Conservation (phyloP, 1,140 invertebrate species). For the Lasioglossum baleicum region DNA sequence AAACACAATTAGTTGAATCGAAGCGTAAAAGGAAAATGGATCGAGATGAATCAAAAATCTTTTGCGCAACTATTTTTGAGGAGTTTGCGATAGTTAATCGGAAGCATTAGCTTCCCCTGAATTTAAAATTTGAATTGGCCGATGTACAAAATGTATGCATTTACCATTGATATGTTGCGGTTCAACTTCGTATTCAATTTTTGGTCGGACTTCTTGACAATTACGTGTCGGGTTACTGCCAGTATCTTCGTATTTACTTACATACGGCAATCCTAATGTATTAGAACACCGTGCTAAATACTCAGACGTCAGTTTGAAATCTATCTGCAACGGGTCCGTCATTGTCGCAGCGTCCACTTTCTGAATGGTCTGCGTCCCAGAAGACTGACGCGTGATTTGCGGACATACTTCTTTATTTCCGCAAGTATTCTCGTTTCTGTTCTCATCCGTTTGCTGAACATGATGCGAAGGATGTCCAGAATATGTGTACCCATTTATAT, state of each 20-base stretch:
- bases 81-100: too few relatives aligned
- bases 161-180: conserved; percentile 75
- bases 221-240: conserved; percentile 69
- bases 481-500: conserved; percentile 66
- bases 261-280: conserved; percentile 73
- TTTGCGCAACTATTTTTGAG: too few relatives aligned
- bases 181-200: conserved; percentile 74
- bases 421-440: conserved; percentile 75
- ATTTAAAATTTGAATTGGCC: too few relatives aligned
- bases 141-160: background rate
- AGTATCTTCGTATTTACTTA: conserved; percentile 73
- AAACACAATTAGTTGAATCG: too few relatives aligned
- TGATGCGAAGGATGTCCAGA: conserved; percentile 54
- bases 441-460: conserved; percentile 73
- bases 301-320: conserved; percentile 76
- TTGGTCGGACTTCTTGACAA: conserved; percentile 67
- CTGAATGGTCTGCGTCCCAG: conserved; percentile 72
- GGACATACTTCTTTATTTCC: conserved; percentile 72
- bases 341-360: conserved; percentile 81
- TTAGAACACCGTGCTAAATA: conserved; percentile 76
- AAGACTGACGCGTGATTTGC: conserved; percentile 70
- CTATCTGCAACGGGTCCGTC: conserved; percentile 79
- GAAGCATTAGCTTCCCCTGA: too few relatives aligned
- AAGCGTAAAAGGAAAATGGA: too few relatives aligned
- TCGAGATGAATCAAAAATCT: too few relatives aligned